A percentile compares a stretch with the other conserved stretches of the same genome.
Conservation (phyloP, 2,113 vertebrate genomes). For the Brevimyrus niger region DNA sequence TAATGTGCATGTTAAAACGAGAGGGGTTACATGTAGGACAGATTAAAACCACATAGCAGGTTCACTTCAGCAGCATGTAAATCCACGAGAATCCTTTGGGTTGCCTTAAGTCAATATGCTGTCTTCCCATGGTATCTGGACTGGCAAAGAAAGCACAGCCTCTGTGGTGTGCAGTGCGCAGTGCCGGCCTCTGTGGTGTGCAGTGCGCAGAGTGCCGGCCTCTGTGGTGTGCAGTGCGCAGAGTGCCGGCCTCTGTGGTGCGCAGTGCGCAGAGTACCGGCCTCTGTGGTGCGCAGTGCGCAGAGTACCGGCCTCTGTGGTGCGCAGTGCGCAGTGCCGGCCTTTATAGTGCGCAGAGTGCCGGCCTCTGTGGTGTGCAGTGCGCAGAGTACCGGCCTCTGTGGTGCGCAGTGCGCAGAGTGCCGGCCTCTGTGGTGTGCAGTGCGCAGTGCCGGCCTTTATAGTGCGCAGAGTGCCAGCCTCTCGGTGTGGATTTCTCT, state of each 20-base stretch:
- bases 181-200: background rate
- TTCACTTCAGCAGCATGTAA: background rate
- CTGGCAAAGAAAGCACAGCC: background rate
- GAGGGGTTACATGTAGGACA: background rate
- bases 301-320: background rate
- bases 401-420: background rate
- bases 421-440: background rate
- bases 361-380: background rate
- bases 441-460: too few relatives aligned
- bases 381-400: too few relatives aligned
- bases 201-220: background rate
- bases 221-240: background rate
- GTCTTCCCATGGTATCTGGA: background rate
- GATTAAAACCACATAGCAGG: background rate
- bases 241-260: background rate
- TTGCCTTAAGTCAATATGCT: background rate
- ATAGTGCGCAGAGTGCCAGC: background rate
- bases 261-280: background rate
- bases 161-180: background rate
- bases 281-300: background rate
- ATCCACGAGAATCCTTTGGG: background rate
- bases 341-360: too few relatives aligned
- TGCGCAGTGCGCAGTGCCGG: background rate
- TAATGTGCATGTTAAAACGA: background rate
- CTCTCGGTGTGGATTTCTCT: background rate